Evolutionary conservation across 2,888 invertebrate species (phyloP).

Genomic region (Philopedon plagiatum): DNA sequence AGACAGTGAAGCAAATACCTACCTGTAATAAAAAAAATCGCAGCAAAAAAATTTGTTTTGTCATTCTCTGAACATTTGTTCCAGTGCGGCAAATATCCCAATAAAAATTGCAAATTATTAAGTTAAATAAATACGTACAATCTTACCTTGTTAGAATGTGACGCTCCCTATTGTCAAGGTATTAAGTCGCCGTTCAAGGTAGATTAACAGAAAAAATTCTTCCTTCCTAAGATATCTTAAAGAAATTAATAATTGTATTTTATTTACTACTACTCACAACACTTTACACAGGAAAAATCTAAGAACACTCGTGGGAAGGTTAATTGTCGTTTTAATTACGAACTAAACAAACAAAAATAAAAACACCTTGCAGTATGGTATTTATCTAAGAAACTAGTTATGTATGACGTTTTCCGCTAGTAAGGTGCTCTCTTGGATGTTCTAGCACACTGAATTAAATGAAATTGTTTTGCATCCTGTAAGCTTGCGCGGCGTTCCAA

Average conservation of each 20-base stretch:
- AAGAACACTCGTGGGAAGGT: not conserved
- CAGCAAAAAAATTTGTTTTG: too few relatives aligned
- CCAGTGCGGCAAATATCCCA: not conserved
- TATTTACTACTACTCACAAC: not conserved
- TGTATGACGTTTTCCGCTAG: slow-evolving; percentile 10
- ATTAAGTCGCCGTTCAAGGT: slow-evolving; percentile 15
- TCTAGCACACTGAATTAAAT: slow-evolving; percentile 22
- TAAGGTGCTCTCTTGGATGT: slow-evolving; percentile 22
- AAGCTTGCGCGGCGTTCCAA: slow-evolving; percentile 4
- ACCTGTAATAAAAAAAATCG: too few relatives aligned
- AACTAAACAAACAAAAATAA: not conserved
- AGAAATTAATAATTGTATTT: not conserved
- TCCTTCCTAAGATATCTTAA: not conserved
- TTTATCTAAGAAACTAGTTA: slow-evolving; percentile 2
- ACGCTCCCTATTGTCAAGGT: slow-evolving; percentile 8
- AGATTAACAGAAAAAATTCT: slow-evolving; percentile 12
- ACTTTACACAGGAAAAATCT: not conserved
- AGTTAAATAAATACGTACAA: not conserved
- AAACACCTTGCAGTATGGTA: not conserved
- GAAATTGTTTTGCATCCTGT: slow-evolving; percentile 13
- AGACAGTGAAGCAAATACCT: too few relatives aligned
- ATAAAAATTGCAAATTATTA: not conserved
- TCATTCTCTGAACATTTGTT: too few relatives aligned
- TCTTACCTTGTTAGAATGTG: slow-evolving; percentile 5
- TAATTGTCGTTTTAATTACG: not conserved